These are phyloP conservation scores for Nothoprocta perdicaria DNA, from an alignment of 2,113 vertebrate genomes.

Conservation along the genomic window DNA sequence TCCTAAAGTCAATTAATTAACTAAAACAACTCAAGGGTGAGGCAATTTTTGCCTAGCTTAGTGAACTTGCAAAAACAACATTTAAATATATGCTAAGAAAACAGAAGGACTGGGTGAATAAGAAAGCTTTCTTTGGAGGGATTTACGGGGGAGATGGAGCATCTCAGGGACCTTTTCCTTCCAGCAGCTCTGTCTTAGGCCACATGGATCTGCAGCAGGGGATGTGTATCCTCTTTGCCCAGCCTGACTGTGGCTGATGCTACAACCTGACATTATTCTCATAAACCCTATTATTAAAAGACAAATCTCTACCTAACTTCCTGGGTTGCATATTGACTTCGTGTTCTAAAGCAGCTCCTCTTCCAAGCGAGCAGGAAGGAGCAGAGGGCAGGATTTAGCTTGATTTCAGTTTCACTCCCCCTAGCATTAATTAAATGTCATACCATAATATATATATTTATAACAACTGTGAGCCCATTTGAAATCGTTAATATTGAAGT, in stretches of 20 bases:
- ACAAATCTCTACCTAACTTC: neutral
- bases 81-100: neutral
- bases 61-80: neutral
- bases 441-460: neutral
- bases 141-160: neutral
- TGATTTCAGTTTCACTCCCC: neutral
- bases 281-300: neutral
- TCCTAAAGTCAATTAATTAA: neutral
- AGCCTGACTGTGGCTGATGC: neutral
- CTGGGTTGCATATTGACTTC: neutral
- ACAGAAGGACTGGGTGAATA: neutral
- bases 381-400: neutral
- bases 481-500: neutral
- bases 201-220: accelerated
- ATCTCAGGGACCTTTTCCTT: accelerated
- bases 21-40: neutral
- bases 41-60: neutral
- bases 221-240: neutral
- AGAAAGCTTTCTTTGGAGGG: neutral
- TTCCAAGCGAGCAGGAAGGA: neutral
- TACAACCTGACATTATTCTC: neutral
- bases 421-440: neutral
- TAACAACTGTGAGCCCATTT: neutral
- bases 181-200: neutral
- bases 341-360: neutral